Conservation (phyloP, 2,888 invertebrate species). For the Ethmia dodecea region DNA sequence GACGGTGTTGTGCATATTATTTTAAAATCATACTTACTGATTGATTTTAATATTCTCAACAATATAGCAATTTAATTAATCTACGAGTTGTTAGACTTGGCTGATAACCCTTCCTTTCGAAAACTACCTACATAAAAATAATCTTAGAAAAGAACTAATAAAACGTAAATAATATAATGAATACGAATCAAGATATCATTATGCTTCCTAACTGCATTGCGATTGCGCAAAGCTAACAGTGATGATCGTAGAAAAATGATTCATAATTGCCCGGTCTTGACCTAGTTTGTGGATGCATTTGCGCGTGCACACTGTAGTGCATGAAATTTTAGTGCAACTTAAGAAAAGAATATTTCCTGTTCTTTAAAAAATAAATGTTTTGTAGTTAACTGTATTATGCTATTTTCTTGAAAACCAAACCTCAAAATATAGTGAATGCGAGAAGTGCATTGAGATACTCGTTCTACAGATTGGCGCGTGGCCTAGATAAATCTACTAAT, state of each 20-base stretch:
- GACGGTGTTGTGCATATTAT: too few species aligned
- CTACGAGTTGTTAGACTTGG: too few species aligned
- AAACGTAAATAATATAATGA: slow-evolving; percentile 7
- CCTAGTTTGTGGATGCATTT: slow-evolving; percentile 29
- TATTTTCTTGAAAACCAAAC: too few species aligned
- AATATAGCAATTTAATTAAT: background rate
- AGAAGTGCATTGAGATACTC: too few species aligned
- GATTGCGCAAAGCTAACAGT: slow-evolving; percentile 27
- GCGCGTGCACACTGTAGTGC: slow-evolving; percentile 24
- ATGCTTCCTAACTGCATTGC: slow-evolving; percentile 9
- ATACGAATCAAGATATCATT: slow-evolving; percentile 13
- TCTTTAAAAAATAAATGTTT: too few species aligned
- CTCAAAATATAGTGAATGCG: too few species aligned
- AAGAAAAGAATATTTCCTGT: too few species aligned
- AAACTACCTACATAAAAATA: background rate
- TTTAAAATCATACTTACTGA: background rate
- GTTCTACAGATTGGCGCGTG: too few species aligned
- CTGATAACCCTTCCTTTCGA: too few species aligned
- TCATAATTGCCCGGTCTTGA: slow-evolving; percentile 44
- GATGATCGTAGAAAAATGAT: slow-evolving; percentile 43
- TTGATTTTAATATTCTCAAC: background rate
- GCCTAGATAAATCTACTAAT: too few species aligned
- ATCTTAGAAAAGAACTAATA: background rate
- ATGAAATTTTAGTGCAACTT: slow-evolving; percentile 16
- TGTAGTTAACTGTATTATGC: too few species aligned